Evolutionary conservation across 2,888 invertebrate genomes (phyloP).

Genomic region (Mimumesa dahlbomi): DNA sequence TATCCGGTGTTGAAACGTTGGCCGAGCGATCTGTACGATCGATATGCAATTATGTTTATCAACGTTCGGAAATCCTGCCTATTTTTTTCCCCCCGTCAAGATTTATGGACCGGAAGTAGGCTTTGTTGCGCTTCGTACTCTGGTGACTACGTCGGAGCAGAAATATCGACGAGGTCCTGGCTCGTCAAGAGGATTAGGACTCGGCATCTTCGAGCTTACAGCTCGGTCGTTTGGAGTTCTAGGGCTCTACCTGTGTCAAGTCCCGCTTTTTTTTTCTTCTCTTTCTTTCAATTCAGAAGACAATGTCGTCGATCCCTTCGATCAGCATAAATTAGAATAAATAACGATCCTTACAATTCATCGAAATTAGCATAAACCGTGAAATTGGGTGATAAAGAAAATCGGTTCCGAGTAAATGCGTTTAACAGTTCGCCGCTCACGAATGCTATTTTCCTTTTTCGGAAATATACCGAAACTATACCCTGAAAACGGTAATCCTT

Average conservation of each 20-base stretch:
- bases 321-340: slow-evolving; percentile 73
- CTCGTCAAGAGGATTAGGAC: slow-evolving; percentile 70
- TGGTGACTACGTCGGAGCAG: slow-evolving; percentile 9
- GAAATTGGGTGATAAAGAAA: slow-evolving; percentile 48
- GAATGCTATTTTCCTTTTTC: background rate
- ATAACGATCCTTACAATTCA: slow-evolving; percentile 65
- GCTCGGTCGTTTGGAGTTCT: slow-evolving; percentile 40
- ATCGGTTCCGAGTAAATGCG: slow-evolving; percentile 27
- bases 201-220: slow-evolving; percentile 44
- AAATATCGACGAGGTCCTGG: slow-evolving; percentile 40
- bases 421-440: background rate
- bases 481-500: slow-evolving; percentile 21
- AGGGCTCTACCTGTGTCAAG: slow-evolving; percentile 49
- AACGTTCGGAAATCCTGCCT: slow-evolving; percentile 12
- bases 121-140: slow-evolving; percentile 32
- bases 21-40: slow-evolving; percentile 12
- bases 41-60: slow-evolving; percentile 16
- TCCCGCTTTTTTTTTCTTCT: slow-evolving; percentile 44
- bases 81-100: background rate
- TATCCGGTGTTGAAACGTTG: too few relatives aligned
- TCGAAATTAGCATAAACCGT: slow-evolving; percentile 57
- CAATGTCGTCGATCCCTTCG: slow-evolving; percentile 53
- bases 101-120: slow-evolving; percentile 48
- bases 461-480: background rate
- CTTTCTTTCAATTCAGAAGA: slow-evolving; percentile 53